Evolutionary conservation across 2,113 vertebrate genomes (phyloP).

Genomic region (Cheilinus undulatus): DNA sequence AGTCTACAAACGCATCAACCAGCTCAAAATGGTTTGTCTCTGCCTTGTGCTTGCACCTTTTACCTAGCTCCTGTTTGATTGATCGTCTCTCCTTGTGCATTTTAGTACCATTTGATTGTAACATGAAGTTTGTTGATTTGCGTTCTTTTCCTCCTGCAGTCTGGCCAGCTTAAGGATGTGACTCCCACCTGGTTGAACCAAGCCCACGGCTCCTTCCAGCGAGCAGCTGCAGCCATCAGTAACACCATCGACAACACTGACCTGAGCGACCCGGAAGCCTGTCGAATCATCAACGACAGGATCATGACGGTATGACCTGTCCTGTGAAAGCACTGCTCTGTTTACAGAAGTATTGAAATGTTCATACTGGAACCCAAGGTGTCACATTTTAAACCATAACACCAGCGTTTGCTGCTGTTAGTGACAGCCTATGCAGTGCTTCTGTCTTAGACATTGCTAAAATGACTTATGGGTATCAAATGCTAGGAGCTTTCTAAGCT

Average conservation of each 20-base stretch:
- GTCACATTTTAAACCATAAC: too few species aligned
- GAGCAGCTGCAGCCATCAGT: constrained; percentile 79
- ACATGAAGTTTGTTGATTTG: too few species aligned
- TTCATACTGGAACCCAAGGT: neutral
- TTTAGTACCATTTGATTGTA: too few species aligned
- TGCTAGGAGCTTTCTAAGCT: too few species aligned
- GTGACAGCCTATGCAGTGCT: too few species aligned
- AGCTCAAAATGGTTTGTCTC: constrained; percentile 54
- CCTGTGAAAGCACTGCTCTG: neutral
- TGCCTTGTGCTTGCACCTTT: neutral
- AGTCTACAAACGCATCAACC: constrained; percentile 3
- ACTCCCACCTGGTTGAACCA: constrained; percentile 83
- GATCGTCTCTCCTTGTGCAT: too few species aligned
- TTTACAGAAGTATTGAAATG: neutral
- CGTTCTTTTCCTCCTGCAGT: constrained; percentile 19
- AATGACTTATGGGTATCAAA: too few species aligned
- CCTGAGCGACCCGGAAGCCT: constrained; percentile 75
- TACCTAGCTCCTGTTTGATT: neutral
- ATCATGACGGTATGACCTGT: constrained; percentile 88
- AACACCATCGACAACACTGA: constrained; percentile 78
- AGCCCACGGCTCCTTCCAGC: constrained; percentile 85
- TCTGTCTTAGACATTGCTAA: too few species aligned
- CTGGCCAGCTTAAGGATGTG: constrained; percentile 74
- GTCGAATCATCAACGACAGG: constrained; percentile 89
- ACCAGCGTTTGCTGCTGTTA: too few species aligned